Percentiles rank a stretch among this genome's conserved stretches.
Evolutionary conservation across 2,888 invertebrate genomes (phyloP).

Genomic region (Iselma pallidipennis): DNA sequence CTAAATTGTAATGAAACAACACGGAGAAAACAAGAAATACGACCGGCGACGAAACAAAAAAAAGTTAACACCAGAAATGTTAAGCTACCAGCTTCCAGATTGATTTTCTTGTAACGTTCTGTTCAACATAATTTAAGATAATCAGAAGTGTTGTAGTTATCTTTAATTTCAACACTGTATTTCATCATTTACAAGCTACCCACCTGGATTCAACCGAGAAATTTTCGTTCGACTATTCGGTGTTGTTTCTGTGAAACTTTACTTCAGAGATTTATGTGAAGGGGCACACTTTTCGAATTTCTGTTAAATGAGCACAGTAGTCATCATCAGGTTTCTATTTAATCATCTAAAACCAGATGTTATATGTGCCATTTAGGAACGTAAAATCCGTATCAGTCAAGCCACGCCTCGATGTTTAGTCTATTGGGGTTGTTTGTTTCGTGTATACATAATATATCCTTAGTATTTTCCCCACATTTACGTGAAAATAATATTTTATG

Average conservation of each 20-base stretch:
- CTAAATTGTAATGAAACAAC: too few relatives aligned
- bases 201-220: not conserved
- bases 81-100: not conserved
- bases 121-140: not conserved
- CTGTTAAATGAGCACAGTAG: not conserved
- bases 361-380: not conserved
- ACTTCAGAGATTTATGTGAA: not conserved
- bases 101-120: not conserved
- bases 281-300: not conserved
- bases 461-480: not conserved
- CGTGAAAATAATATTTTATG: slow-evolving; percentile 1
- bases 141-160: not conserved
- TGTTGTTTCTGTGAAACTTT: not conserved
- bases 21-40: too few relatives aligned
- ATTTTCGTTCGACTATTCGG: not conserved
- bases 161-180: not conserved
- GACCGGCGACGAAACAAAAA: not conserved
- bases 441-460: not conserved
- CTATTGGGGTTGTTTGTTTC: not conserved
- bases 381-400: not conserved
- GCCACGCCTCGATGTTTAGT: not conserved
- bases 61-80: not conserved
- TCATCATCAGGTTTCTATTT: slow-evolving; percentile 1
- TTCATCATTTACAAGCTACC: not conserved
- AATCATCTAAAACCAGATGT: not conserved